A percentile compares a stretch with the other conserved stretches of the same genome.
Conservation (phyloP, 2,113 vertebrate species). For the Cathartes aura region DNA sequence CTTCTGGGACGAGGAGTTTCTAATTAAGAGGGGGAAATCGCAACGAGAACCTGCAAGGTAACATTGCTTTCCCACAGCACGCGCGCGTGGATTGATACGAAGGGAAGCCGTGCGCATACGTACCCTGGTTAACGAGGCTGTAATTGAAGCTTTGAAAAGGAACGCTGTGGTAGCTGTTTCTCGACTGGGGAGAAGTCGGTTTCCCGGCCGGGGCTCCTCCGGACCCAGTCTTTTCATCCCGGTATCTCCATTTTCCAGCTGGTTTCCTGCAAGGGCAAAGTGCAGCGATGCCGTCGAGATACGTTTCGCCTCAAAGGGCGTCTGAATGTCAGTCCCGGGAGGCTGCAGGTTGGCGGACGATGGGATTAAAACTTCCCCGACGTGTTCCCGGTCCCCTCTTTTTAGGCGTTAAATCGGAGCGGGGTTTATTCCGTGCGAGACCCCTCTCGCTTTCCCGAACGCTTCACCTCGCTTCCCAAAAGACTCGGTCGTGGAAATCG, state of each 20-base stretch:
- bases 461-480: accelerated
- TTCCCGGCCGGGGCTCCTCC: accelerated
- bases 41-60: too few relatives aligned
- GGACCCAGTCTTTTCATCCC: accelerated
- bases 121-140: neutral
- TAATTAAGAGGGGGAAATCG: neutral
- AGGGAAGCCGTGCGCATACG: accelerated
- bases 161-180: accelerated
- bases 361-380: neutral
- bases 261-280: neutral
- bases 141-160: neutral
- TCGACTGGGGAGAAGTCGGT: accelerated
- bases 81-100: accelerated
- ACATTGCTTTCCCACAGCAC: accelerated
- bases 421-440: neutral
- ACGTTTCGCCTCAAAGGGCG: neutral
- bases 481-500: accelerated
- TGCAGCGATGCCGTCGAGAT: too few relatives aligned
- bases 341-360: neutral
- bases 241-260: neutral
- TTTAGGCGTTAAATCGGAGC: accelerated
- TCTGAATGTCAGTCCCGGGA: neutral
- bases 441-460: accelerated
- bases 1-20: neutral
- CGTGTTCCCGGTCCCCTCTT: accelerated